Percentiles rank a stretch among this genome's conserved stretches.
These are phyloP conservation scores for Tenebrio molitor DNA, from an alignment of 1,140 invertebrate species.

Conservation along the genomic window DNA sequence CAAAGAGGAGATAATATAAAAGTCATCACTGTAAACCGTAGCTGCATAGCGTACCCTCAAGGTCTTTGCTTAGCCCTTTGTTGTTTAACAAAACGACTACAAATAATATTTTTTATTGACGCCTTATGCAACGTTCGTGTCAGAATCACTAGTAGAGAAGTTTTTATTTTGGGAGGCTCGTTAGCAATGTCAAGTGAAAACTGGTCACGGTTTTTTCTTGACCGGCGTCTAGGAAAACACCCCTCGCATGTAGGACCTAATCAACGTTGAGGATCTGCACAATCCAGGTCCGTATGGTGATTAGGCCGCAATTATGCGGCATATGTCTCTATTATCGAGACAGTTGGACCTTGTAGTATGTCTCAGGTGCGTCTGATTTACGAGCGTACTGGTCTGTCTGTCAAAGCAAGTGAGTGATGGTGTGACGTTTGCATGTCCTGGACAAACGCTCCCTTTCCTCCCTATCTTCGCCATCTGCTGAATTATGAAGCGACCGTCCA, in stretches of 20 bases:
- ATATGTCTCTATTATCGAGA: slow-evolving; percentile 60
- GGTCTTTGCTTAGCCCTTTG: too few relatives aligned
- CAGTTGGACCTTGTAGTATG: slow-evolving; percentile 57
- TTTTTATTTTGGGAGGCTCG: too few relatives aligned
- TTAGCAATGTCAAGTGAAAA: too few relatives aligned
- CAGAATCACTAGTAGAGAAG: too few relatives aligned
- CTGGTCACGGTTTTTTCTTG: not conserved
- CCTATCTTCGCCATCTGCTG: slow-evolving; percentile 39
- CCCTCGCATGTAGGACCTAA: slow-evolving; percentile 28
- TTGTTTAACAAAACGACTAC: too few relatives aligned
- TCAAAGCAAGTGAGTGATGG: slow-evolving; percentile 55
- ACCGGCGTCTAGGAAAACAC: slow-evolving; percentile 4
- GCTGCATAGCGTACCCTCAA: too few relatives aligned
- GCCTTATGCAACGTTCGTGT: too few relatives aligned
- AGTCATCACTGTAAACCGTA: too few relatives aligned
- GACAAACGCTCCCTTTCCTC: slow-evolving; percentile 33
- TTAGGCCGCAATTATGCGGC: slow-evolving; percentile 58
- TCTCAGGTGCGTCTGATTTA: slow-evolving; percentile 61
- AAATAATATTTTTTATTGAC: too few relatives aligned
- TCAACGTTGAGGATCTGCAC: slow-evolving; percentile 21
- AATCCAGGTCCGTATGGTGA: slow-evolving; percentile 52
- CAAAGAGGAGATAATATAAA: too few relatives aligned
- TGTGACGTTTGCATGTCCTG: slow-evolving; percentile 53
- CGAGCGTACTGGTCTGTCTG: slow-evolving; percentile 49
- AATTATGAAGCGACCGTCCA: slow-evolving; percentile 43